Conservation (phyloP, 2,113 vertebrate species). For the Phoenicopterus ruber region DNA sequence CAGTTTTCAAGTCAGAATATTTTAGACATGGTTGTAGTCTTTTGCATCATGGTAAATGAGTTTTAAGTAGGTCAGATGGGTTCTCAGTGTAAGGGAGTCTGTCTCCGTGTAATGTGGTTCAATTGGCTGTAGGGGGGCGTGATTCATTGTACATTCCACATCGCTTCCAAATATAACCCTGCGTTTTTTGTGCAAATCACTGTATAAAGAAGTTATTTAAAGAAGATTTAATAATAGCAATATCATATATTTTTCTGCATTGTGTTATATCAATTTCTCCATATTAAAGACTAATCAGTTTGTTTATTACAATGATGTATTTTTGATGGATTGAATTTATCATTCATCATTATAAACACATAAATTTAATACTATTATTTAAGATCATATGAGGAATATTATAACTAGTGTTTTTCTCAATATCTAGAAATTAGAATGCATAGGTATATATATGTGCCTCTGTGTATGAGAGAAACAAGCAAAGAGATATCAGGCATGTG, state of each 20-base stretch:
- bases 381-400: background rate
- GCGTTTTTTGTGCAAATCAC: background rate
- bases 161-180: background rate
- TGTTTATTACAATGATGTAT: background rate
- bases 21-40: background rate
- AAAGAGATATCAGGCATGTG: background rate
- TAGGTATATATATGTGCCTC: background rate
- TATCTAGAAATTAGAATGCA: background rate
- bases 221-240: background rate
- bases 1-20: background rate
- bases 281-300: background rate
- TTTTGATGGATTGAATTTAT: background rate
- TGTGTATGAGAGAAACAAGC: background rate
- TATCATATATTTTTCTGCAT: background rate
- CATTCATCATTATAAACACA: background rate
- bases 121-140: background rate
- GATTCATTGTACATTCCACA: background rate
- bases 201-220: background rate
- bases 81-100: background rate
- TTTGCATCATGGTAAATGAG: background rate
- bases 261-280: background rate
- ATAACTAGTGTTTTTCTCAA: background rate
- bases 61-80: background rate
- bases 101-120: background rate
- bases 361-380: background rate